phyloP scores from a whole-genome alignment of 2,797 vertebrate genomes.

The Poeciliopsis infans region DNA sequence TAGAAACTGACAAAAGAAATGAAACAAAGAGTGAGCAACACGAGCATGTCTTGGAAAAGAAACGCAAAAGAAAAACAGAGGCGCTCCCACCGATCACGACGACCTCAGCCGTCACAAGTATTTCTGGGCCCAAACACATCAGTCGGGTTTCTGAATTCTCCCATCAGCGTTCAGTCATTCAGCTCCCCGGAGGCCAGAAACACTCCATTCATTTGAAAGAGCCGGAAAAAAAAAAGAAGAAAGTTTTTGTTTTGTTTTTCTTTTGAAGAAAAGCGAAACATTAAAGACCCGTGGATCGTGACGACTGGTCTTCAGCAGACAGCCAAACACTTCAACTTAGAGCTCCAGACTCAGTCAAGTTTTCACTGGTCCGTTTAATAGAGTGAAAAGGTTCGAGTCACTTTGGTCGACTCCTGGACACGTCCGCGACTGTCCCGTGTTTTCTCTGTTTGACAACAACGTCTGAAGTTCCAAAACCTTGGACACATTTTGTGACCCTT shows the following conservation, averaged over 20 bases:
- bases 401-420: neutral
- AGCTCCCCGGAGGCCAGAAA: neutral
- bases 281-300: neutral
- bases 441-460: neutral
- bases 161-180: neutral
- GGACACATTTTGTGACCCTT: neutral
- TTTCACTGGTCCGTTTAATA: neutral
- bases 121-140: neutral
- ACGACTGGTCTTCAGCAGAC: neutral
- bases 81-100: too few relatives aligned
- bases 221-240: too few relatives aligned
- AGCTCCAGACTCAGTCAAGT: neutral
- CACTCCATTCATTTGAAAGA: neutral
- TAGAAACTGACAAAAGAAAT: too few relatives aligned
- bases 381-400: neutral
- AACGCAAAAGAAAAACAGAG: too few relatives aligned
- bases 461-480: neutral
- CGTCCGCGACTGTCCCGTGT: neutral
- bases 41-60: too few relatives aligned
- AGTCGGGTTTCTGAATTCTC: neutral
- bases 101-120: too few relatives aligned
- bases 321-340: neutral
- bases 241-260: neutral
- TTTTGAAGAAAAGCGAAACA: neutral
- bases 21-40: too few relatives aligned